A percentile compares a stretch with the other conserved stretches of the same genome.
Conservation (phyloP, 2,797 vertebrate species). For the Clarias fuscus region DNA sequence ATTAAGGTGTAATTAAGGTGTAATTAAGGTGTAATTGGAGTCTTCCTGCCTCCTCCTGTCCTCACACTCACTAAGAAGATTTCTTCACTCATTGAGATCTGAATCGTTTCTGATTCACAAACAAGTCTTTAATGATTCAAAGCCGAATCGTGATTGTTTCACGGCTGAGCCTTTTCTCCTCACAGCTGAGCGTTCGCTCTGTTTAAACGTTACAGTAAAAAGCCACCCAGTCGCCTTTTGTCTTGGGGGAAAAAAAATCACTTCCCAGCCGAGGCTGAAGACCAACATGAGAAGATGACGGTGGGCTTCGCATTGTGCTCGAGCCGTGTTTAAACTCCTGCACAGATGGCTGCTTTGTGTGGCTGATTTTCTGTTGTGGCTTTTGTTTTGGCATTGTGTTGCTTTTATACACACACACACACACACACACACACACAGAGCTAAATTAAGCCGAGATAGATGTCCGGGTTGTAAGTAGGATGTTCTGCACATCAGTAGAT, state of each 20-base stretch:
- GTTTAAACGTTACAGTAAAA: not conserved
- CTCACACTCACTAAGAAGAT: too few relatives aligned
- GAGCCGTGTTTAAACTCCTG: not conserved
- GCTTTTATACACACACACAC: not conserved
- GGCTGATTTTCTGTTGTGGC: slow-evolving; percentile 16
- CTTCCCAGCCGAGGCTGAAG: not conserved
- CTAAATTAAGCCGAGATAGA: slow-evolving; percentile 3
- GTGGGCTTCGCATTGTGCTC: not conserved
- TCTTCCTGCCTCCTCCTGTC: too few relatives aligned
- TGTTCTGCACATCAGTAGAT: not conserved
- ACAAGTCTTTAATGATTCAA: not conserved
- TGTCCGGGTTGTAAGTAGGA: not conserved
- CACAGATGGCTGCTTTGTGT: slow-evolving; percentile 17
- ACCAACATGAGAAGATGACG: slow-evolving; percentile 2
- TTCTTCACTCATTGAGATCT: not conserved
- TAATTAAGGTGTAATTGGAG: too few relatives aligned
- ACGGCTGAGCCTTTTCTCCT: not conserved
- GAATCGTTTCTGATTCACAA: not conserved
- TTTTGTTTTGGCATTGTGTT: not conserved
- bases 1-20: too few relatives aligned
- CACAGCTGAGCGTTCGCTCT: not conserved
- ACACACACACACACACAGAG: not conserved
- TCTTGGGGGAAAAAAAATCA: slow-evolving; percentile 1
- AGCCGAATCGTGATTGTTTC: not conserved
- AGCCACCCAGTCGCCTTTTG: not conserved